phyloP scores from a whole-genome alignment of 2,113 vertebrate species.

The Meriones unguiculatus region DNA sequence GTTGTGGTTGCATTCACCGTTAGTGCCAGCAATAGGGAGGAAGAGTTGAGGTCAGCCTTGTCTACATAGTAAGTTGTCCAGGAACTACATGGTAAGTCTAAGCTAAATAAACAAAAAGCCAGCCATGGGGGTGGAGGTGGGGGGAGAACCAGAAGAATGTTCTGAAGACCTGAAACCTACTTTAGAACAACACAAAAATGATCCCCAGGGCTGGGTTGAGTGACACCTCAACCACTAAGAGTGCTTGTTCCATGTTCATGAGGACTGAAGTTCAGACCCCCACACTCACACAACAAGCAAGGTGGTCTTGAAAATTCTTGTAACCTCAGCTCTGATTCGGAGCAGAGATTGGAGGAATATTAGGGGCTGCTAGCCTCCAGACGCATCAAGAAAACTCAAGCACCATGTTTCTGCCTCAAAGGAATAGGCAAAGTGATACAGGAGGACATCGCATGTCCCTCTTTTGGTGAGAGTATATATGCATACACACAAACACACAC shows the following conservation, averaged over 20 bases:
- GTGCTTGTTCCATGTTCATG: neutral
- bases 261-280: neutral
- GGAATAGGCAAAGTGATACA: neutral
- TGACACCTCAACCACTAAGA: neutral
- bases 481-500: neutral
- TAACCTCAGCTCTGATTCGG: neutral
- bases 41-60: neutral
- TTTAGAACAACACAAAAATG: neutral
- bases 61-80: neutral
- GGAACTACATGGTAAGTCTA: neutral
- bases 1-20: neutral
- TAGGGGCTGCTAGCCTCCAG: neutral
- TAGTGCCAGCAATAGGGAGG: neutral
- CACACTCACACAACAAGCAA: neutral
- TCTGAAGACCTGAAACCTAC: neutral
- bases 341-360: neutral
- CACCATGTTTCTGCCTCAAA: neutral
- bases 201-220: neutral
- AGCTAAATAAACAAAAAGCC: neutral
- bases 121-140: no score
- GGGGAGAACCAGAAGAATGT: neutral
- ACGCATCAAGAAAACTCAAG: neutral
- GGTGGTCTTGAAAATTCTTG: neutral
- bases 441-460: neutral
- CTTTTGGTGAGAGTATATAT: neutral